Evolutionary conservation across 1,140 invertebrate species (phyloP), one percentile per base, ranked within the genome.

Genomic region (Zeugodacus cucurbitae): DNA sequence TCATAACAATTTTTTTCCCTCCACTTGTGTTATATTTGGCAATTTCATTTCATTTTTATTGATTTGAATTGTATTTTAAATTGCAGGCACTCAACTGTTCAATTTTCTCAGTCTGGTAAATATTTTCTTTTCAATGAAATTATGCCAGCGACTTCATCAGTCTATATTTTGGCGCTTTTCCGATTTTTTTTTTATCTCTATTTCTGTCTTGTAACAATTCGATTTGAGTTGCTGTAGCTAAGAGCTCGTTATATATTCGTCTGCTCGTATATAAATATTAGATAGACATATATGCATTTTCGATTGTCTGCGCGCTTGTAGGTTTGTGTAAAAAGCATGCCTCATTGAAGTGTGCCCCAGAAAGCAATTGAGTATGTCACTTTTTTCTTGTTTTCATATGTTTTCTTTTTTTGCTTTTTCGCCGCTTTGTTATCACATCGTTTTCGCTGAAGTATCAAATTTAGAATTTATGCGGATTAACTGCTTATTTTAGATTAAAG

Each of bases 381-480:
- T 62, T 62, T 62, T n/a, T 59, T 59, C n/a, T 22, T 67, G 5
- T 32, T 29, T 29, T 3, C 34, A 17, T 67, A 14, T 32, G 17
- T 34, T 74, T 74, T 74, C 11, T 37, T 29, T 41, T 41, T 22
- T 74, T 20, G 14, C 20, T 74, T 74, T 41, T 74, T 7, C 3
- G 14, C 26, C 67, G 14, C 4, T 32, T 74, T 74, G 20, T 41
- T 74, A 37, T 74, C 34, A 74, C 34, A 74, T 8, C 67, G 34
- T 37, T 74, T 37, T 74, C 67, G 20, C 5, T 41, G 20, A 41
- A n/a, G 67, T 74, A 74, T 74, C 67, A 37, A 74, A 74, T 74
- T 74, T 41, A 74, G 67, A 74, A 74, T 74, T 74, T 74, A 74
- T 41, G 37, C 29, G 67, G 67, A 74, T 74, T 74, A 74, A 37